Base-by-base conservation (phyloP, 1,140 invertebrate species). In the Arctopsyche grandis region DNA sequence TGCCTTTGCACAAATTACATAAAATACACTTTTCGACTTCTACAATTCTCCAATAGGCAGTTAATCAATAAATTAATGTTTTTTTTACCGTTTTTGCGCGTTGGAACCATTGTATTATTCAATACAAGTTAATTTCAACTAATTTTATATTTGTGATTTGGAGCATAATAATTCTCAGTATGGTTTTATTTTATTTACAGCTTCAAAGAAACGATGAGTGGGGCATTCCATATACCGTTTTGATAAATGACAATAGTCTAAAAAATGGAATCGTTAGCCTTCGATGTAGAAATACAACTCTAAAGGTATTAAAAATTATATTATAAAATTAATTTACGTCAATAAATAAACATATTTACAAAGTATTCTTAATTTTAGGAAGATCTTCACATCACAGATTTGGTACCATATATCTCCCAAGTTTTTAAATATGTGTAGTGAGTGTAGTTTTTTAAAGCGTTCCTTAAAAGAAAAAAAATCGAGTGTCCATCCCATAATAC, bases 191-290 rank as follows among this genome's bases (percentile, higher is more conserved):
- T 69, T 43, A 77, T 66, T 84, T 83, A 10, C 81, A 88, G 88
- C 83, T 89, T 26, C 83, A 84, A 81, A 84, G 86, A 83, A 87
- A 86, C 79, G 87, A 91, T 70, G 85, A 87, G 52, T 83, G 91
- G 75, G 91, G 91, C 5, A 86, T 95, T 9, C 91, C 93, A n/a
- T 95, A 93, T 83, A 90, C 91, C 76, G 85, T 94, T 48, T 86
- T 92, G 4, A 84, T 95, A 12, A 89, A 91, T 84, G 89, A 91
- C 73, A 87, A 86, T 46, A 93, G 93, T 74, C 86, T 96, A 1
- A 89, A 90, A 81, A 91, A 90, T 87, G 95, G 95, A n/a, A 90
- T 96, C 78, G 86, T 93, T 77, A 86, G 90, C 81, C 85, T 97
- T 78, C 88, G 92, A 44, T 94, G 90, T 84, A 90, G 94, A 81